A percentile compares a stretch with the other conserved stretches of the same genome.
phyloP scores from a whole-genome alignment of 2,797 vertebrate species.

The Cynopterus sphinx region DNA sequence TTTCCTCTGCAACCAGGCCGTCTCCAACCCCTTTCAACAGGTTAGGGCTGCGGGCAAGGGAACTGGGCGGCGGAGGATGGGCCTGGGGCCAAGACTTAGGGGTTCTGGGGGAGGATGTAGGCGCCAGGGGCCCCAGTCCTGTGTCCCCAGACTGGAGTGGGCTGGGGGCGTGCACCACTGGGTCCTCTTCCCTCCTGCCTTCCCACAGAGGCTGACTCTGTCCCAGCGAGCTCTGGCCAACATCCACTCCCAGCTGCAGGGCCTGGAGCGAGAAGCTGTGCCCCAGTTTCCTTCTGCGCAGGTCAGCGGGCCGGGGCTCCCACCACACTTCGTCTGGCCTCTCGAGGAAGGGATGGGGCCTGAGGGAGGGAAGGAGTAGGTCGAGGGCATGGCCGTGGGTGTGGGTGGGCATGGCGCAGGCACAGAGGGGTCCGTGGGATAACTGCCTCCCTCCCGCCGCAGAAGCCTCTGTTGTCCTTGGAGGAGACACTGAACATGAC shows the following conservation, averaged over 20 bases:
- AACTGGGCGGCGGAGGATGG: neutral
- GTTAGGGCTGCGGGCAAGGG: constrained; percentile 77
- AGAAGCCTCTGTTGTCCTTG: constrained; percentile 92
- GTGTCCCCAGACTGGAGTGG: neutral
- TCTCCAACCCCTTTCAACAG: constrained; percentile 94
- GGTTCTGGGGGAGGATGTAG: neutral
- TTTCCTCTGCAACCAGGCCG: constrained; percentile 91
- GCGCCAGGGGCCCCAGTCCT: neutral
- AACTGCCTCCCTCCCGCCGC: neutral
- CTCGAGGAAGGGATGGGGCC: too few relatives aligned
- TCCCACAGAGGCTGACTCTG: constrained; percentile 88
- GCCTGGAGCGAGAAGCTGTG: constrained; percentile 91
- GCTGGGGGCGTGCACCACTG: neutral
- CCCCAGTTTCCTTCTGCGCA: constrained; percentile 92
- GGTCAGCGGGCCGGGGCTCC: constrained; percentile 77
- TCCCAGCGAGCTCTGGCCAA: constrained; percentile 94
- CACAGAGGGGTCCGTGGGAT: neutral
- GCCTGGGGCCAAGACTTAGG: neutral
- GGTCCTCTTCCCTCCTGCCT: neutral
- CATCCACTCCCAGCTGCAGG: constrained; percentile 93
- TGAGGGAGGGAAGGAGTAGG: fast-evolving
- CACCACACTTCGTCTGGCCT: fast-evolving
- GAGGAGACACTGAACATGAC: constrained; percentile 94
- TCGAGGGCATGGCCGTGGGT: fast-evolving
- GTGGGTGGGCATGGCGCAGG: neutral